phyloP scores from a whole-genome alignment of 37 sponge, comb jelly and placozoan species.

The Petrosia ficiformis region DNA sequence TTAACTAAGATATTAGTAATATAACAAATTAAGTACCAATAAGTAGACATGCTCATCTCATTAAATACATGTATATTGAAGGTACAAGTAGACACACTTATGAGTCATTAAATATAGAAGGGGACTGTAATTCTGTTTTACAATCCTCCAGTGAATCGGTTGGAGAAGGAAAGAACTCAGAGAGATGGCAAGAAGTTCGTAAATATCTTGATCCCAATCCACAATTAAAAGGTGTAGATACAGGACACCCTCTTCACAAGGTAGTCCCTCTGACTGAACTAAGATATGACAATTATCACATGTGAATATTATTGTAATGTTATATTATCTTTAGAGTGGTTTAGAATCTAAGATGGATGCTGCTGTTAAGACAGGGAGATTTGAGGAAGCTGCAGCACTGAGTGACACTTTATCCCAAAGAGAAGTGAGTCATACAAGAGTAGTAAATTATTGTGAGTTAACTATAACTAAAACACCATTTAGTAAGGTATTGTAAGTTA shows the following conservation, averaged over 20 bases:
- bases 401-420: constrained; percentile 59
- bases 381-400: constrained; percentile 41
- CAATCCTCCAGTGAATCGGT: too few relatives aligned
- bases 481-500: too few relatives aligned
- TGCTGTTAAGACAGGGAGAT: constrained; percentile 46
- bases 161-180: too few relatives aligned
- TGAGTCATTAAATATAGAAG: too few relatives aligned
- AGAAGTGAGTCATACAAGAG: constrained; percentile 29
- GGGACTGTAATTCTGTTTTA: too few relatives aligned
- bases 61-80: too few relatives aligned
- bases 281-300: background rate
- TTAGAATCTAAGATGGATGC: constrained; percentile 54
- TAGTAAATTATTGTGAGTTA: too few relatives aligned
- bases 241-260: background rate
- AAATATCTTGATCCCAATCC: constrained; percentile 70
- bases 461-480: too few relatives aligned
- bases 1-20: too few relatives aligned
- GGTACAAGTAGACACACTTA: too few relatives aligned
- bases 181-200: constrained; percentile 44
- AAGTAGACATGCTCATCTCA: too few relatives aligned
- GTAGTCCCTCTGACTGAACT: background rate
- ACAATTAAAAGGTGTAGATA: constrained; percentile 21
- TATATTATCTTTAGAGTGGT: constrained; percentile 35
- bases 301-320: background rate
- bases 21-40: too few relatives aligned